A percentile compares a stretch with the other conserved stretches of the same genome.
Evolutionary conservation across 2,888 invertebrate species (phyloP).

Genomic region (Phyto melanocephala): DNA sequence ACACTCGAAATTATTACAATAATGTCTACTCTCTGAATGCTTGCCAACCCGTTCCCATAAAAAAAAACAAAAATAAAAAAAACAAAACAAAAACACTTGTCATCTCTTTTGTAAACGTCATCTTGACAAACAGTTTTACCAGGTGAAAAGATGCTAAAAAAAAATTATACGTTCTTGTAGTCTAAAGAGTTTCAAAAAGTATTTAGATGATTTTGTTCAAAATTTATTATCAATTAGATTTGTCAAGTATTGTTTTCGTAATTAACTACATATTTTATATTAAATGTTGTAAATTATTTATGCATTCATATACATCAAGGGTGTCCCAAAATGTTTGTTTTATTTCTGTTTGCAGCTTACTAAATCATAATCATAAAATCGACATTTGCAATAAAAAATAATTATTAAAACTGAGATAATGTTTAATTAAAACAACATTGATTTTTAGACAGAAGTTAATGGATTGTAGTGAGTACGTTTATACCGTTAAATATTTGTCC

Average conservation of each 20-base stretch:
- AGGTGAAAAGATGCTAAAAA: slow-evolving; percentile 64
- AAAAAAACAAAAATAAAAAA: not conserved
- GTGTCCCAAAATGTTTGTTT: too few species aligned
- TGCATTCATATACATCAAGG: too few species aligned
- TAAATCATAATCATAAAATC: too few species aligned
- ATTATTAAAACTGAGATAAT: too few species aligned
- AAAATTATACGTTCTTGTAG: slow-evolving; percentile 44
- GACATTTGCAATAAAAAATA: too few species aligned
- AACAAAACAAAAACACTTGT: slow-evolving; percentile 14
- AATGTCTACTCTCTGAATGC: slow-evolving; percentile 18
- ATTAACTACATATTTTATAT: not conserved
- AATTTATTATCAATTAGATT: not conserved
- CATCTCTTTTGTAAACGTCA: slow-evolving; percentile 34
- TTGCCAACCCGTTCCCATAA: not conserved
- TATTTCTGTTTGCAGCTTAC: too few species aligned
- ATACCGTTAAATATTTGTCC: too few species aligned
- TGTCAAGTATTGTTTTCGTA: not conserved
- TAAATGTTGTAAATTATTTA: slow-evolving; percentile 20
- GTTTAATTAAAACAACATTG: too few species aligned
- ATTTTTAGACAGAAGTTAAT: too few species aligned
- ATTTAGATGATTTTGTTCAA: not conserved
- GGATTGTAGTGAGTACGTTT: too few species aligned
- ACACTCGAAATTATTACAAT: not conserved
- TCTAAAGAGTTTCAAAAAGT: slow-evolving; percentile 25
- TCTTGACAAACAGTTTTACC: slow-evolving; percentile 66